A percentile compares a stretch with the other conserved stretches of the same genome.
Conservation (phyloP, 1,140 invertebrate genomes). For the Myzus persicae region DNA sequence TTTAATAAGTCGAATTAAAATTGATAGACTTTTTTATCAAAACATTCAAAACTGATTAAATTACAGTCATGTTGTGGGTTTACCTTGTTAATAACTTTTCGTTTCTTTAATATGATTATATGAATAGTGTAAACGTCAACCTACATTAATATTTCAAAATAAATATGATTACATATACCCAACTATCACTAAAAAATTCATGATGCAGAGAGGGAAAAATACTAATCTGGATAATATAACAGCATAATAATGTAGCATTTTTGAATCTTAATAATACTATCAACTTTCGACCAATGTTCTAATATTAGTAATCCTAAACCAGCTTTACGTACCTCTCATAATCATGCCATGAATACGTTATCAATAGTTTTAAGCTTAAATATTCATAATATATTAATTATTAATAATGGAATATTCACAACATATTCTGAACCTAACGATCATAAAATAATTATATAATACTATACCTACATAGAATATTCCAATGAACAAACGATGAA, state of each 20-base stretch:
- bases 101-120: neutral
- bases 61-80: neutral
- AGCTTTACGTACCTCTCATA: neutral
- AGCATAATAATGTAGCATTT: neutral
- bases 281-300: neutral
- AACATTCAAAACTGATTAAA: neutral
- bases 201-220: neutral
- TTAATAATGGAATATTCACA: neutral
- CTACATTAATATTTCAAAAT: neutral
- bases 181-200: neutral
- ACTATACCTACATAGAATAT: neutral
- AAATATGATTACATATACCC: constrained; percentile 12
- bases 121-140: neutral
- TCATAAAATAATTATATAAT: constrained; percentile 15
- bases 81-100: neutral
- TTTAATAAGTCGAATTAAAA: neutral
- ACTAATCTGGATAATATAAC: neutral
- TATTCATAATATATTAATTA: neutral
- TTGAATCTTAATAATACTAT: neutral
- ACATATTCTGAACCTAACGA: neutral
- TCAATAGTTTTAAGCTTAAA: neutral
- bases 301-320: neutral
- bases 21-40: neutral
- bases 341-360: neutral
- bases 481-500: neutral